These are phyloP conservation scores for Panthera tigris DNA, from an alignment of 2,113 vertebrate species.

Conservation along the genomic window DNA sequence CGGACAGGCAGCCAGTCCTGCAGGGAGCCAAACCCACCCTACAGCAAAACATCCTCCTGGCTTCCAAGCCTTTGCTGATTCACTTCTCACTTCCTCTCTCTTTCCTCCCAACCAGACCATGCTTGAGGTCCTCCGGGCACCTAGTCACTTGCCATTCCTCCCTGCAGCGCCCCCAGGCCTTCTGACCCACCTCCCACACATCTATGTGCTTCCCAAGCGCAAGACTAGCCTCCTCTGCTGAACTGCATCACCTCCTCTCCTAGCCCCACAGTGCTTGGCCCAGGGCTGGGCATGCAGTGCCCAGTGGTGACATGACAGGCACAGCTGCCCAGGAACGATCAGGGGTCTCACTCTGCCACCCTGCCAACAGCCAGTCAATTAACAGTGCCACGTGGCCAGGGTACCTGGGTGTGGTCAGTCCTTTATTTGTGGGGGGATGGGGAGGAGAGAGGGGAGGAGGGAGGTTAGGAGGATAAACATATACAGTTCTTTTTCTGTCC, in stretches of 20 bases:
- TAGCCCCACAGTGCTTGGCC: too few species aligned
- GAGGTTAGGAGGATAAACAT: neutral
- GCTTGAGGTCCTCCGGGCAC: neutral
- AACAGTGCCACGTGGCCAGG: neutral
- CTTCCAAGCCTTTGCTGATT: neutral
- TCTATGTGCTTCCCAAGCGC: rapidly evolving
- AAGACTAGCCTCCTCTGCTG: neutral
- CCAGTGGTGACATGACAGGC: neutral
- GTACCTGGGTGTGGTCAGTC: neutral
- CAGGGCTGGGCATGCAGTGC: neutral
- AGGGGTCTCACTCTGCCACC: neutral
- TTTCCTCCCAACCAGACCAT: neutral
- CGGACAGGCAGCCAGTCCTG: neutral
- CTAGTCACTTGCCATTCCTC: rapidly evolving
- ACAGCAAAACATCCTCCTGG: neutral
- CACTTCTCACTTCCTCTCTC: too few species aligned
- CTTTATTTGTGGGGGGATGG: neutral
- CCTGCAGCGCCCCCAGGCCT: neutral
- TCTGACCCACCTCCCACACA: neutral
- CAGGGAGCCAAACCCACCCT: neutral
- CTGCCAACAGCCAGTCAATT: neutral
- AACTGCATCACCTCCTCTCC: neutral
- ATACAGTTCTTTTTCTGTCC: neutral
- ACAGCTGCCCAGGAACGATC: neutral
- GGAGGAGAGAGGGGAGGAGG: neutral